Base-by-base conservation (phyloP, 2,797 vertebrate species). In the Urophycis tenuis region DNA sequence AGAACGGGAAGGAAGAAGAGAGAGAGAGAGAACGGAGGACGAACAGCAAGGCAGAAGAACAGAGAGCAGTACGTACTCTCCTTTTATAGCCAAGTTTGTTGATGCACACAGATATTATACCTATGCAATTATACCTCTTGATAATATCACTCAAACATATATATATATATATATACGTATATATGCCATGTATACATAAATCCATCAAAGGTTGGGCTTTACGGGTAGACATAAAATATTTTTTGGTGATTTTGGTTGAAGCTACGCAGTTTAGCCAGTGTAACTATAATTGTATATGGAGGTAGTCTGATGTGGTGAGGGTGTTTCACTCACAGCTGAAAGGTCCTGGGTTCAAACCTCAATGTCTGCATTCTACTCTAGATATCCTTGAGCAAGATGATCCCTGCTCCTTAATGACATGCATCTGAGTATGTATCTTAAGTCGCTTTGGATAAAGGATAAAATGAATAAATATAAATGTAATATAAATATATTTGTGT, bases 401-500 rank as follows among this genome's bases (percentile, higher is more conserved):
- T 9, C n/a, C 9, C 60, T 67, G 25, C 10, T 67, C n/a, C 60
- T 67, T 67, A 2, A 2, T 45, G 41, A 45, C 10, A 60, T 60
- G 22, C 25, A 60, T n/a, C 53, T 60, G 53, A 60, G n/a, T 7
- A 17, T 7, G 0, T 0, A 22, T n/a, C 19, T 45, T 45, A 5
- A 45, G 12, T 3, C 36, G 1, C 19, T n/a, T 53, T 22, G 45
- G 45, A 53, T 53, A 19, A 53, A 22, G 22, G 6, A 11, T 19
- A 19, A 49, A 49, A 49, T 19, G 15, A 49, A 4, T 49, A 49
- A 49, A 19, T 4, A 36, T 10, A 36, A 36, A 36, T 36, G 10
- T 10, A 36, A 4, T 36, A 4, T 36, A 36, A 36, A 36, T 60
- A 60, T 75, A 34, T 79, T 53, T 60, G 39, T 74, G 53, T 78